Evolutionary conservation across 2,888 invertebrate genomes (phyloP).

Genomic region (Lingula anatina): DNA sequence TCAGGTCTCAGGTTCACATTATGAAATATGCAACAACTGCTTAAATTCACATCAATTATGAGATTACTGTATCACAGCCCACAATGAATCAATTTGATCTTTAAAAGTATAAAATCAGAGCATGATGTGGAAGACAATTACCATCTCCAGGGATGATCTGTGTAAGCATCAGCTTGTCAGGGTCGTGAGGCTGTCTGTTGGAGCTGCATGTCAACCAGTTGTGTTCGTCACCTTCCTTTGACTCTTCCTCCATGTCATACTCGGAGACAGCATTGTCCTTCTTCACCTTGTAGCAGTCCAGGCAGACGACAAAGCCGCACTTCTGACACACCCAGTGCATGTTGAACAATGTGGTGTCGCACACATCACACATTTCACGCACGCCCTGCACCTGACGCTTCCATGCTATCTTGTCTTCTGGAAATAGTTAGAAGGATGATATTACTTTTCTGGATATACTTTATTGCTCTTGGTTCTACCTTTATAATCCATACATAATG

Average conservation of each 20-base stretch:
- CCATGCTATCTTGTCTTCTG: slow-evolving; percentile 77
- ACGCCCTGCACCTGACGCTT: slow-evolving; percentile 93
- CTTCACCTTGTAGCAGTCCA: slow-evolving; percentile 83
- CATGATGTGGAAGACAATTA: no score
- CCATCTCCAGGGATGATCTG: slow-evolving; percentile 83
- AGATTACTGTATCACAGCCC: not conserved
- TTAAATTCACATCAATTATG: no score
- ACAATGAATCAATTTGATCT: no score
- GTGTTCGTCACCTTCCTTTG: slow-evolving; percentile 9
- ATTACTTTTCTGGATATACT: no score
- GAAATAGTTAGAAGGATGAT: no score
- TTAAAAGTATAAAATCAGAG: no score
- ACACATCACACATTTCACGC: slow-evolving; percentile 96
- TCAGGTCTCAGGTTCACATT: no score
- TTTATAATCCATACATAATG: no score
- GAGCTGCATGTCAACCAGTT: slow-evolving; percentile 78
- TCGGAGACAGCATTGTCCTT: slow-evolving; percentile 8
- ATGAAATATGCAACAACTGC: no score
- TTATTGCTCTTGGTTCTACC: no score
- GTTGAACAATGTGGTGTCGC: slow-evolving; percentile 95
- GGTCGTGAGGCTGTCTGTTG: slow-evolving; percentile 74
- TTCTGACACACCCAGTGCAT: slow-evolving; percentile 96
- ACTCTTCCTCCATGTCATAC: not conserved
- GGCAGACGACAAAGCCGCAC: slow-evolving; percentile 88
- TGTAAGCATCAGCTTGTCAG: slow-evolving; percentile 82